A percentile compares a stretch with the other conserved stretches of the same genome.
Conservation (phyloP, 2,888 invertebrate genomes). For the Drosophila hawaiiensis region DNA sequence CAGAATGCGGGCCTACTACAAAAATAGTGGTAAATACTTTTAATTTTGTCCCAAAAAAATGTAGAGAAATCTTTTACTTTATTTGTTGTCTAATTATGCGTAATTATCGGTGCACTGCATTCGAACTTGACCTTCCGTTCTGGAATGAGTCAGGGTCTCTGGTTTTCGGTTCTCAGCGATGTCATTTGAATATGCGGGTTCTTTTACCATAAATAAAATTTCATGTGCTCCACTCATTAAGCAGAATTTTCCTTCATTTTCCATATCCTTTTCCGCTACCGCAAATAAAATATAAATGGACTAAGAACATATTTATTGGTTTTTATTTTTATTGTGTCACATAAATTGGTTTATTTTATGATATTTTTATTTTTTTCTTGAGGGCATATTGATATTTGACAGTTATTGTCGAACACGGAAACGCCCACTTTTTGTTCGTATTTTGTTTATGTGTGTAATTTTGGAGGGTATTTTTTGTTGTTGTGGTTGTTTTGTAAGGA, state of each 20-base stretch:
- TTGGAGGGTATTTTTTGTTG: slow-evolving; percentile 32
- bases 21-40: slow-evolving; percentile 52
- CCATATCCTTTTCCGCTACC: slow-evolving; percentile 59
- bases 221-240: slow-evolving; percentile 28
- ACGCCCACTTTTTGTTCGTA: slow-evolving; percentile 62
- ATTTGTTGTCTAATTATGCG: slow-evolving; percentile 70
- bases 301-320: slow-evolving; percentile 63
- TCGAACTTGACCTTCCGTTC: slow-evolving; percentile 71
- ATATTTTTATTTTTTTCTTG: slow-evolving; percentile 42
- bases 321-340: slow-evolving; percentile 73
- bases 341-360: slow-evolving; percentile 72
- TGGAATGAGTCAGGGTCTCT: slow-evolving; percentile 10
- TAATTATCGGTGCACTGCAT: slow-evolving; percentile 54
- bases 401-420: slow-evolving; percentile 73
- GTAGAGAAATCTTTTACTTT: slow-evolving; percentile 24
- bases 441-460: slow-evolving; percentile 51
- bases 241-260: slow-evolving; percentile 32
- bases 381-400: slow-evolving; percentile 68
- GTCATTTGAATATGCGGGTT: slow-evolving; percentile 68
- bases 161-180: background rate
- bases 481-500: slow-evolving; percentile 7
- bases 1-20: slow-evolving; percentile 31
- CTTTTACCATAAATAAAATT: slow-evolving; percentile 9
- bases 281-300: slow-evolving; percentile 21
- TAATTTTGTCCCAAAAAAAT: slow-evolving; percentile 41